Evolutionary conservation across 2,888 invertebrate genomes (phyloP), one percentile per base, ranked within the genome.

Genomic region (Phaedon cochleariae): DNA sequence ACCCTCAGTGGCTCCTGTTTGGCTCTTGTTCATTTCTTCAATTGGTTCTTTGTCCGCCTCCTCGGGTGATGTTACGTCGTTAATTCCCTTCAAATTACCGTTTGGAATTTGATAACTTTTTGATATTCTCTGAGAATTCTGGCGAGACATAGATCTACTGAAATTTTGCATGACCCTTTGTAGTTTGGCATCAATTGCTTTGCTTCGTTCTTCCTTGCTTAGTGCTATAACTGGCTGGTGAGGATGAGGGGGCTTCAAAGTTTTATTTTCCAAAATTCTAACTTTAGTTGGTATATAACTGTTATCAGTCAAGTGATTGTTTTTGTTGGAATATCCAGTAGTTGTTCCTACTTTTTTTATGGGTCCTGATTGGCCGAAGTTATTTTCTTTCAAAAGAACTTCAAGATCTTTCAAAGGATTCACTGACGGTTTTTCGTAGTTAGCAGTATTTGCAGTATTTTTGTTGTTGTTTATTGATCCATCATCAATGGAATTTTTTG

Each of bases 121-220:
- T 2, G 31, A 58, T 20, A 21, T 15, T 55, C 46, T 51, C 2
- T 6, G 10, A 15, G 31, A 26, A 1, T 37, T 53, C 18, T 57
- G 57, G 26, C 57, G 60, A 3, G 58, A 67, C 29, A 59, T 37
- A 17, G 26, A 49, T 57, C 62, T 64, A 0, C 65, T 65, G 53
- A 67, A 61, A 22, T 65, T 64, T 17, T 59, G 31, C 5, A 63
- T 54, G 6, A 65, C 62, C 57, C 59, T 60, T 41, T 67, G 57
- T 10, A 70, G 48, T 26, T 65, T 70, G 2, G 49, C 64, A 12
- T 55, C 63, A 10, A 65, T 51, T 15, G 53, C 51, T 31, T 64
- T 65, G 15, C 53, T 64, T 46, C 60, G 61, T 53, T 67, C 67
- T 51, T 65, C 67, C 52, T 62, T 67, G 1, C 51, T 67, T 29